Evolutionary conservation across 2,797 vertebrate species (phyloP).

Genomic region (Craterocephalus amniculus): DNA sequence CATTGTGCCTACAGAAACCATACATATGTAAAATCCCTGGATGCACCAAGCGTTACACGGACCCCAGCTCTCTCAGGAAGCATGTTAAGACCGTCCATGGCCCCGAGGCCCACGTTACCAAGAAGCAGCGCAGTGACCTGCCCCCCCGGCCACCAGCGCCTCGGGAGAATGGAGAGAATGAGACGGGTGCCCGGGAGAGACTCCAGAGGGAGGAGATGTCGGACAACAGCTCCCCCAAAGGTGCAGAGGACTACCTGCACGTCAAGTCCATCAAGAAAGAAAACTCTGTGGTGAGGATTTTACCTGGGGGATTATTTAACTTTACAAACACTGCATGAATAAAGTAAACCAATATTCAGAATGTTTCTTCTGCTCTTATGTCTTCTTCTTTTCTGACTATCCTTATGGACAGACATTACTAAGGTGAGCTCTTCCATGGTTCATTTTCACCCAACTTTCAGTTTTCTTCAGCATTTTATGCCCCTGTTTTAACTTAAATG

Average conservation of each 20-base stretch:
- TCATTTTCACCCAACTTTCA: background rate
- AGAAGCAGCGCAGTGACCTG: conserved; percentile 91
- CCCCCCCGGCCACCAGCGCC: conserved; percentile 85
- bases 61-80: conserved; percentile 98
- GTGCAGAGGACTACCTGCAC: conserved; percentile 88
- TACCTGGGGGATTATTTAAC: background rate
- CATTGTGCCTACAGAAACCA: conserved; percentile 88
- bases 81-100: conserved; percentile 98
- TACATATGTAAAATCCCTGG: conserved; percentile 98
- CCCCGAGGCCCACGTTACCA: conserved; percentile 96
- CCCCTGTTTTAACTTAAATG: background rate
- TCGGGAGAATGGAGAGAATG: conserved; percentile 90
- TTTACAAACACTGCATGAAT: background rate
- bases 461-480: background rate
- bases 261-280: conserved; percentile 95
- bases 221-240: conserved; percentile 86
- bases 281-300: conserved; percentile 90
- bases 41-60: conserved; percentile 97
- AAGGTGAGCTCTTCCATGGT: conserved; percentile 88
- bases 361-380: conserved; percentile 65
- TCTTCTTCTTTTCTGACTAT: conserved; percentile 77
- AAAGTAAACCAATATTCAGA: background rate
- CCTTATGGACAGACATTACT: conserved; percentile 94
- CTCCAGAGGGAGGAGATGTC: conserved; percentile 76
- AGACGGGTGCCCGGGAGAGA: conserved; percentile 67